Conservation (phyloP, 1,140 invertebrate genomes). For the Trichonephila clavipes region DNA sequence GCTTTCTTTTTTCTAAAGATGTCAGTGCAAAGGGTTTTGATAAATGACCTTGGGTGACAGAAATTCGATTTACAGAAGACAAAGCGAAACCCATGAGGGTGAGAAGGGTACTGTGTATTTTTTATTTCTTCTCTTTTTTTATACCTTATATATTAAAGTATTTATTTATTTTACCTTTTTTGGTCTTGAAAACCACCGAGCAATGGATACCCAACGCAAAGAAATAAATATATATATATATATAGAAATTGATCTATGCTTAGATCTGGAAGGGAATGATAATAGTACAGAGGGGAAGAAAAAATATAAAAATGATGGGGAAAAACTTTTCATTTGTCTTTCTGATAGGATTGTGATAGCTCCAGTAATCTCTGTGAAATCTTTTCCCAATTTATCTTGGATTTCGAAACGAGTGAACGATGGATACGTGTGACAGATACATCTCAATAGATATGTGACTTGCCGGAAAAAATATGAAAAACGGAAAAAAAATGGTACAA, state of each 20-base stretch:
- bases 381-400: slow-evolving; percentile 16
- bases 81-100: slow-evolving; percentile 22
- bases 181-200: no score
- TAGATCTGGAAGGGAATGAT: not conserved
- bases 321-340: slow-evolving; percentile 21
- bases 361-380: slow-evolving; percentile 18
- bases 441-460: slow-evolving; percentile 23
- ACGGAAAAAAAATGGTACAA: not conserved
- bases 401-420: not conserved
- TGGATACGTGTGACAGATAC: slow-evolving; percentile 19
- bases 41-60: slow-evolving; percentile 61
- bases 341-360: slow-evolving; percentile 35
- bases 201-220: not conserved
- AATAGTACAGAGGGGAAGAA: not conserved
- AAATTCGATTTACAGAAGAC: slow-evolving; percentile 68
- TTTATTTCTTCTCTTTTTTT: not conserved
- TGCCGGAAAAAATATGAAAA: not conserved
- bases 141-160: slow-evolving; percentile 29
- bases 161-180: slow-evolving; percentile 33
- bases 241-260: not conserved
- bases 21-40: slow-evolving; percentile 29
- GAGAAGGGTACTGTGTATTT: not conserved
- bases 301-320: no score
- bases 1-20: slow-evolving; percentile 24
- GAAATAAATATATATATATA: not conserved